Conservation (phyloP, 2,888 invertebrate species). For the Drosophila flavopinicola region DNA sequence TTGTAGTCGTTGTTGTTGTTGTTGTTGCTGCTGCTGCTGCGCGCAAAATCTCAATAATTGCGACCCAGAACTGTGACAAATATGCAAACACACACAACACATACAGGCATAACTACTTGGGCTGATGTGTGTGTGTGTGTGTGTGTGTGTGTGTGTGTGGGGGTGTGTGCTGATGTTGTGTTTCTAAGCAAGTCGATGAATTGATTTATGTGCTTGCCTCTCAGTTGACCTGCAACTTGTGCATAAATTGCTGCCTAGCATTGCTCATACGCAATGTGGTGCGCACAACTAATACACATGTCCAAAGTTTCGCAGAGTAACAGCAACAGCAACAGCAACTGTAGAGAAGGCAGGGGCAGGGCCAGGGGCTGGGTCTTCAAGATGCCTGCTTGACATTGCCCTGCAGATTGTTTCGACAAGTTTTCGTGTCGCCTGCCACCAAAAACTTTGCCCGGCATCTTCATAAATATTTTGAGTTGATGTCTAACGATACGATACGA, state of each 20-base stretch:
- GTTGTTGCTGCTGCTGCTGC: conserved; percentile 19
- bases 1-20: conserved; percentile 32
- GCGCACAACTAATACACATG: conserved; percentile 48
- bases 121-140: not conserved
- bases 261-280: conserved; percentile 42
- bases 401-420: conserved; percentile 72
- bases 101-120: conserved; percentile 2
- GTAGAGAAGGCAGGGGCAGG: not conserved
- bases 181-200: conserved; percentile 61
- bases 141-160: conserved; percentile 7
- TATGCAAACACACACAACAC: conserved; percentile 2
- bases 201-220: conserved; percentile 73
- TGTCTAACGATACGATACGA: conserved; percentile 51
- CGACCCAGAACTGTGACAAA: conserved; percentile 50
- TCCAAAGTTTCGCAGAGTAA: conserved; percentile 35
- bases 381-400: conserved; percentile 36
- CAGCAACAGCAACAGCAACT: not conserved
- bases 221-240: conserved; percentile 73
- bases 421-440: conserved; percentile 63
- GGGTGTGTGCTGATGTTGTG: not conserved
- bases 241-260: conserved; percentile 61
- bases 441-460: conserved; percentile 65
- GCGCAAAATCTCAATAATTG: conserved; percentile 61
- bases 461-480: conserved; percentile 71
- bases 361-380: not conserved